These are phyloP conservation scores for Drosophila littoralis DNA, from an alignment of 1,140 invertebrate genomes.

Conservation along the genomic window DNA sequence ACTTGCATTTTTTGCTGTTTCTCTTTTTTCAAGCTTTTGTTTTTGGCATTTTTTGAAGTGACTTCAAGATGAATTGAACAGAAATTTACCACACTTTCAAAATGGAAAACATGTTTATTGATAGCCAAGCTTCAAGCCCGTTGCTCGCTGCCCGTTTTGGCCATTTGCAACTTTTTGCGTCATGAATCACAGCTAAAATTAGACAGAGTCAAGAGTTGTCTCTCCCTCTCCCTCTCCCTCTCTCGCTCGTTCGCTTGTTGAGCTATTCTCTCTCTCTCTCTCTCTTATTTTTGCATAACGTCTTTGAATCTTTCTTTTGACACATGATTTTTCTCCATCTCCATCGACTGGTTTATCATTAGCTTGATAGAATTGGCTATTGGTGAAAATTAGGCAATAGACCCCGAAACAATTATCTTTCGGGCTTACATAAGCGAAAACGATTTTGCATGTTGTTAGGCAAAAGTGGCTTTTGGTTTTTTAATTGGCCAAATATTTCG, in stretches of 20 bases:
- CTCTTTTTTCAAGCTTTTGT: constrained; percentile 21
- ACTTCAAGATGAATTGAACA: constrained; percentile 27
- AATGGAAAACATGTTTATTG: constrained; percentile 67
- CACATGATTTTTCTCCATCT: constrained; percentile 30
- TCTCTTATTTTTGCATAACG: constrained; percentile 62
- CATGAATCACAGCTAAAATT: constrained; percentile 79
- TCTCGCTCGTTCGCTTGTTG: constrained; percentile 15
- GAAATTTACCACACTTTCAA: constrained; percentile 55
- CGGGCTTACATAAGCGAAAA: constrained; percentile 64
- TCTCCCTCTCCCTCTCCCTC: not conserved
- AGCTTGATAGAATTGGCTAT: constrained; percentile 55
- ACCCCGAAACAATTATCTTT: constrained; percentile 48
- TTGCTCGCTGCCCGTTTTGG: constrained; percentile 51
- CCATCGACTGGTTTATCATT: constrained; percentile 42
- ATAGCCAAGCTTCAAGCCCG: constrained; percentile 43
- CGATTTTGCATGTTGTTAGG: constrained; percentile 26
- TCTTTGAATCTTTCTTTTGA: constrained; percentile 35
- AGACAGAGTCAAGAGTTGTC: constrained; percentile 47
- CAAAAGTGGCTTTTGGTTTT: constrained; percentile 37
- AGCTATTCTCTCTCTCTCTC: constrained; percentile 9
- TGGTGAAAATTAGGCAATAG: constrained; percentile 68
- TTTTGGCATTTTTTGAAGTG: constrained; percentile 25
- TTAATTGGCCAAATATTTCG: constrained; percentile 18
- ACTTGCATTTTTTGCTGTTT: constrained; percentile 48
- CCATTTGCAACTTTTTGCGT: constrained; percentile 46